These are phyloP conservation scores for Pterobdella sp. DNA, from an alignment of 2,888 invertebrate genomes.

Conservation along the genomic window DNA sequence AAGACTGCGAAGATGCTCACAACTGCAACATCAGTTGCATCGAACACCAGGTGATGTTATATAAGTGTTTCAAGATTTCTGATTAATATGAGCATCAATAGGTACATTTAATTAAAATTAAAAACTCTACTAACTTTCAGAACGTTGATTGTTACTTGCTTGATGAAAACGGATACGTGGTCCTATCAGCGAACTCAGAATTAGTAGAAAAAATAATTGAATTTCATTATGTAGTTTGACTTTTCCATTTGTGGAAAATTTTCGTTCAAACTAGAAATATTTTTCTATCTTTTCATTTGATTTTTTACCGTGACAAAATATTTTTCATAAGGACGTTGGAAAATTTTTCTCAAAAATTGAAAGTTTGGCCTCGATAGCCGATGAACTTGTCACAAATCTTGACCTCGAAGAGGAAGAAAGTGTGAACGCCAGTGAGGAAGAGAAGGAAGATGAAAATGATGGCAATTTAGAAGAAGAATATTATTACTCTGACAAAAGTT, in stretches of 20 bases:
- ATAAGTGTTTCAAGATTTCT: too few relatives aligned
- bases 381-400: neutral
- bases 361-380: slow-evolving; percentile 17
- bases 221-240: neutral
- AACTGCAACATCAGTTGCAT: neutral
- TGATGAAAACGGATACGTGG: slow-evolving; percentile 24
- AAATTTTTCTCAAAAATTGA: slow-evolving; percentile 20
- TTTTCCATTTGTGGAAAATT: neutral
- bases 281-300: too few relatives aligned
- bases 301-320: too few relatives aligned
- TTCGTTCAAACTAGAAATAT: neutral
- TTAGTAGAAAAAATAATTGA: neutral
- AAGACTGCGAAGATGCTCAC: neutral
- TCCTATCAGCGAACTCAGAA: slow-evolving; percentile 3
- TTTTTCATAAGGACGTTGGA: slow-evolving; percentile 9
- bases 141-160: slow-evolving; percentile 20
- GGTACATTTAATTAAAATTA: too few relatives aligned
- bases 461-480: slow-evolving; percentile 9
- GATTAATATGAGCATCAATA: too few relatives aligned
- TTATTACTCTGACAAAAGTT: slow-evolving; percentile 1
- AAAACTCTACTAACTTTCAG: too few relatives aligned
- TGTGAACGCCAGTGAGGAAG: slow-evolving; percentile 10
- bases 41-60: too few relatives aligned
- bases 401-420: slow-evolving; percentile 15
- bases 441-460: slow-evolving; percentile 11